Evolutionary conservation across 2,113 vertebrate genomes (phyloP).

Genomic region (Anguilla rostrata): DNA sequence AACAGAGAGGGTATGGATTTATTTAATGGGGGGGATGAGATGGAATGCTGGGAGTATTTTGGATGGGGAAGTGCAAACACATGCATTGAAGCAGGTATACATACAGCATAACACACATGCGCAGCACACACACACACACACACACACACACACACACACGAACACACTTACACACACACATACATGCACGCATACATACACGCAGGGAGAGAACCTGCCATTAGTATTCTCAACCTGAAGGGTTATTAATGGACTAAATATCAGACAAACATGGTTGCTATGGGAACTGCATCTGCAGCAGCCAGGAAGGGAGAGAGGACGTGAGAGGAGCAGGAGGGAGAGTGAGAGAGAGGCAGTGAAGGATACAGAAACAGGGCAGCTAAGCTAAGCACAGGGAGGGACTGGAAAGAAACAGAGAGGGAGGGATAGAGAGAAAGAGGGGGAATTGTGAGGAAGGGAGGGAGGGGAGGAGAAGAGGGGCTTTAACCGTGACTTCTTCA

Average conservation of each 20-base stretch:
- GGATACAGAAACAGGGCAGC: not conserved
- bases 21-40: not conserved
- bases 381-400: constrained; percentile 26
- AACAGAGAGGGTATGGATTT: not conserved
- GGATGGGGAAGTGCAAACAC: not conserved
- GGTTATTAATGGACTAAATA: constrained; percentile 69
- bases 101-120: too few species aligned
- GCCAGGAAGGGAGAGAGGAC: constrained; percentile 37
- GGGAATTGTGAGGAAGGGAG: constrained; percentile 43
- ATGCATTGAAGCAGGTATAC: not conserved
- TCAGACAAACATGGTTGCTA: constrained; percentile 72
- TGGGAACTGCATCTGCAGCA: constrained; percentile 73
- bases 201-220: constrained; percentile 35
- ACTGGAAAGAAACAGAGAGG: constrained; percentile 43
- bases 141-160: too few species aligned
- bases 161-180: too few species aligned
- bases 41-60: not conserved
- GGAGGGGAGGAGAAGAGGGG: constrained; percentile 37
- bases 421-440: constrained; percentile 27
- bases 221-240: constrained; percentile 60
- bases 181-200: not conserved
- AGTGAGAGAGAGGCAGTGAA: not conserved
- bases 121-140: too few species aligned
- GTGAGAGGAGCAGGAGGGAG: not conserved
- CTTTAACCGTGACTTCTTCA: constrained; percentile 48